Evolutionary conservation across 2,797 vertebrate species (phyloP).

Genomic region (Lutra lutra): DNA sequence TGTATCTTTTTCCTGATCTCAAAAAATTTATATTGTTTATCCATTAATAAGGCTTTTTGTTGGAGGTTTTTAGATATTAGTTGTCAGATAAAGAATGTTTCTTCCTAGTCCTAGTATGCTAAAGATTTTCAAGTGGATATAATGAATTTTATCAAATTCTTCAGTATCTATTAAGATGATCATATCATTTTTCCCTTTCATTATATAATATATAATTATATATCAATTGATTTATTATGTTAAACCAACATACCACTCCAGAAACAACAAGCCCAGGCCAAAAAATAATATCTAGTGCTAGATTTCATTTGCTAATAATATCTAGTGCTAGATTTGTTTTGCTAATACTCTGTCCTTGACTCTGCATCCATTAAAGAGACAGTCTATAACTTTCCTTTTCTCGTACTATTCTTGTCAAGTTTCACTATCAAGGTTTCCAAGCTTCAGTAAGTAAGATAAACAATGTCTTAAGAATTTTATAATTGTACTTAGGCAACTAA

Average conservation of each 20-base stretch:
- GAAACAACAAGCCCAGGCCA: not conserved
- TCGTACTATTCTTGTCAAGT: not conserved
- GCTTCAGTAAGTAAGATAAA: not conserved
- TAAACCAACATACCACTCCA: slow-evolving; percentile 39
- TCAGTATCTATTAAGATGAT: not conserved
- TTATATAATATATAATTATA: not conserved
- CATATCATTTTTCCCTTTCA: slow-evolving; percentile 8
- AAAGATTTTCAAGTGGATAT: not conserved
- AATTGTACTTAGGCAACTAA: not conserved
- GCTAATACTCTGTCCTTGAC: not conserved
- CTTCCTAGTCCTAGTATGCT: not conserved
- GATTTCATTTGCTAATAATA: not conserved
- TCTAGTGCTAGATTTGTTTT: not conserved
- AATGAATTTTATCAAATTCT: slow-evolving; percentile 36
- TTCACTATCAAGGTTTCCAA: not conserved
- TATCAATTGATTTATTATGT: not conserved
- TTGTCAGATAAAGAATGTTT: not conserved
- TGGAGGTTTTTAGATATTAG: not conserved
- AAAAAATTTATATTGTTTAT: not conserved
- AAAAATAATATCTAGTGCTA: not conserved
- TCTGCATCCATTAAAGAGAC: not conserved
- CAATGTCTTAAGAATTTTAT: not conserved
- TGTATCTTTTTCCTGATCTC: not conserved
- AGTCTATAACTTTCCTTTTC: not conserved
- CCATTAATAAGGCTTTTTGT: slow-evolving; percentile 9